Conservation (phyloP, 1,140 invertebrate species). For the Saccostrea glomerata region DNA sequence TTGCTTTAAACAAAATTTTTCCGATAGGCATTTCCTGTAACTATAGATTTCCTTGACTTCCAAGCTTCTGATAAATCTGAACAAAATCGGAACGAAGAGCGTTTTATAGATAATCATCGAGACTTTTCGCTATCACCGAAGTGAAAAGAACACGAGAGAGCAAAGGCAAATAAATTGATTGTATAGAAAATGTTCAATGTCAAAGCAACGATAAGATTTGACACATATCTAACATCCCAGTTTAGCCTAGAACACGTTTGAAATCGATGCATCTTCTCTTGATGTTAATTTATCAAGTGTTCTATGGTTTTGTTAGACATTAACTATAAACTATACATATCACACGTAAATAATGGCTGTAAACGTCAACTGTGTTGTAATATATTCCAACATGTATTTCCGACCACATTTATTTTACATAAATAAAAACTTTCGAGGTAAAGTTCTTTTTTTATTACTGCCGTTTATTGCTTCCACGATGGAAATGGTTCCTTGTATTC, state of each 20-base stretch:
- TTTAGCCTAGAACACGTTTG: neutral
- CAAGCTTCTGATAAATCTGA: no score
- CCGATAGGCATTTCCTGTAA: no score
- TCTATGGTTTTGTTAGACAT: neutral
- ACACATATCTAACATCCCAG: neutral
- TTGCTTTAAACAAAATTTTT: no score
- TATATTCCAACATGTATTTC: neutral
- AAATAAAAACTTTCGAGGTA: neutral
- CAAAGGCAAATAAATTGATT: neutral
- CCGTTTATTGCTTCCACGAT: neutral
- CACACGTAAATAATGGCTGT: neutral
- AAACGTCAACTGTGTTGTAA: neutral
- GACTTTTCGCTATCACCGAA: neutral
- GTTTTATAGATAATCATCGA: neutral
- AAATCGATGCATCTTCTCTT: neutral
- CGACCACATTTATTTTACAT: neutral
- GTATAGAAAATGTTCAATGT: neutral
- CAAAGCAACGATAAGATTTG: neutral
- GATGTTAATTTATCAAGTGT: neutral
- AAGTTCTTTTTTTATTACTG: neutral
- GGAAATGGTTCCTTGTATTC: neutral
- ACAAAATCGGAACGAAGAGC: no score
- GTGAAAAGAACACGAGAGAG: neutral
- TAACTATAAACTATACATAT: neutral
- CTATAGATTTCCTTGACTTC: no score